A percentile compares a stretch with the other conserved stretches of the same genome.
Evolutionary conservation across 2,888 invertebrate species (phyloP).

Genomic region (Deladenus siricidicola): DNA sequence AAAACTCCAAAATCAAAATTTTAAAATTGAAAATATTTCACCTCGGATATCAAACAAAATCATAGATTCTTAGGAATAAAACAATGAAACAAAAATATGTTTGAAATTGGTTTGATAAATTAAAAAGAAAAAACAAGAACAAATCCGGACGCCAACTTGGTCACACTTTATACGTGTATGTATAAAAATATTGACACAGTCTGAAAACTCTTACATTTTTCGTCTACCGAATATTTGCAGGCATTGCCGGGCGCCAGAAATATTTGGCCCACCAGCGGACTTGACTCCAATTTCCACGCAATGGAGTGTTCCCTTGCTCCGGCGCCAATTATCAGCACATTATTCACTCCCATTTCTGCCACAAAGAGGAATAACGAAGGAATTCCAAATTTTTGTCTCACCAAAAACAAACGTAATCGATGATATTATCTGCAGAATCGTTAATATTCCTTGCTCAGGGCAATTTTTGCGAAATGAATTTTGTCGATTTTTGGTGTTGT

Average conservation of each 20-base stretch:
- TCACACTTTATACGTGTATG: no score
- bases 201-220: slow-evolving; percentile 1
- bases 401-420: no score
- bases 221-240: slow-evolving; percentile 11
- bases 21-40: no score
- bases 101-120: neutral
- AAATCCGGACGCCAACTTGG: no score
- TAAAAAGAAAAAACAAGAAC: neutral
- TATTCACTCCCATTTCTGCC: neutral
- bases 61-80: no score
- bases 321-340: slow-evolving; percentile 4
- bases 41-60: no score
- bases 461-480: no score
- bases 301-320: slow-evolving; percentile 75
- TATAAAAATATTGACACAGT: no score
- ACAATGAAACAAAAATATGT: no score
- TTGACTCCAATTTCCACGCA: slow-evolving; percentile 82
- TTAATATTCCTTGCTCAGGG: no score
- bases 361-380: neutral
- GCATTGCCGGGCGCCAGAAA: slow-evolving; percentile 71
- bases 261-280: slow-evolving; percentile 55
- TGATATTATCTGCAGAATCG: no score
- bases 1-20: no score
- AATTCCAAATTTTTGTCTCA: neutral
- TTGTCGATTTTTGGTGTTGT: neutral